Evolutionary conservation across 2,888 invertebrate genomes (phyloP), one percentile per base, ranked within the genome.

Genomic region (Phragmatobia fuliginosa): DNA sequence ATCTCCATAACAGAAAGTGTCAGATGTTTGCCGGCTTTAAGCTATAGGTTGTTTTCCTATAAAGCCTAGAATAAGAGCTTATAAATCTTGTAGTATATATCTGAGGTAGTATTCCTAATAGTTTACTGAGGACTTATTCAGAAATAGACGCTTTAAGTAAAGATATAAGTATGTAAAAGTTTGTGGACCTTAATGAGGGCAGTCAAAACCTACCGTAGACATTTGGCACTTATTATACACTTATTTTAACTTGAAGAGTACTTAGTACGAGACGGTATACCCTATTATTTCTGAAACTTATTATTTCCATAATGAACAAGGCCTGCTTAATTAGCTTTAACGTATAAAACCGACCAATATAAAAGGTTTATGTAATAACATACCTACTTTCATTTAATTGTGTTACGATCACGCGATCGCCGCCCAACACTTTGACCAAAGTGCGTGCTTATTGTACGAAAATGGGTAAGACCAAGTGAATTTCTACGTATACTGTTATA

Each of bases 401-500:
- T 75, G 70, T 59, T 68, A 70, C 78, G 66, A 71, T 72, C 88
- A 90, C 90, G 88, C 90, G 83, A 89, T 83, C 69, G 33, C 69
- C 79, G 74, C 78, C 78, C 76, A 80, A 83, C 87, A 87, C 86
- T 88, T 84, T 71, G 80, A 75, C 68, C 65, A 78, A 81, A 88
- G 88, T 89, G 90, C 89, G 91, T 90, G 90, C 83, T 87, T 83
- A 83, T 87, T 83, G 84, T 83, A 83, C 79, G 80, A 81, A 85
- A 88, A 88, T 86, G 87, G 88, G 88, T 82, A 86, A 86, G 89
- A 84, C 78, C 83, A 82, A 87, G 85, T 88, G 88, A 89, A 89
- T 90, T 90, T 89, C 89, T 86, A 89, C 89, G 87, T 89, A 85
- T 85, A 85, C 83, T 73, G 83, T 83, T 85, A 85, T 92, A 91